Base-by-base conservation (phyloP, 2,797 vertebrate species). In the Oryzias sinensis region DNA sequence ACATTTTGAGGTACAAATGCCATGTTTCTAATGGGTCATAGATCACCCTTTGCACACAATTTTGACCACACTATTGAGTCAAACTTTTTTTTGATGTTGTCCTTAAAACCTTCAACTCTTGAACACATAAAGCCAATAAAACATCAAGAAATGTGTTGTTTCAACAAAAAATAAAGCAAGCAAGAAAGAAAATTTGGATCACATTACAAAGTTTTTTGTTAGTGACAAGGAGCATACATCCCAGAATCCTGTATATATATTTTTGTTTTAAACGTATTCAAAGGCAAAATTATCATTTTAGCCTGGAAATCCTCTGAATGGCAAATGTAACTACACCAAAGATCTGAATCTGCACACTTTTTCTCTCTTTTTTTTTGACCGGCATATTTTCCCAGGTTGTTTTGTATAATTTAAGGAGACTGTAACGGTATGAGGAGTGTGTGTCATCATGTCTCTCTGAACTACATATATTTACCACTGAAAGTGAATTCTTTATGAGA, bases 401-500 rank as follows among this genome's bases (percentile, higher is more conserved):
- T 92, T 91, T 92, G 87, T 90, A 91, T 92, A 91, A 91, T 90
- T 91, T 91, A 91, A 92, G 90, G 86, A 88, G 89, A 89, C 87
- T 88, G 84, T 81, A 82, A 81, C 79, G 92, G 92, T 92, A 93
- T 91, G 89, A 93, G 87, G 90, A 92, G 92, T 92, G 92, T 82
- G 90, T 95, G 95, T 95, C 94, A 93, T 90, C 93, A 93, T 94
- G 91, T 93, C 93, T 97, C 95, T 97, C 95, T 95, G 95, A 97
- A 96, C 95, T 97, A 98, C 95, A 95, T 98, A 96, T 97, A 98
- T 98, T 98, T 98, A 96, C 93, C 86, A 93, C 94, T 98, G 95
- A 98, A 98, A 98, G 96, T 98, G 97, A 99, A 99, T 99, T 98
- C 94, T 97, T 98, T 96, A 99, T 99, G 95, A 97, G 95, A 93